Evolutionary conservation across 2,113 vertebrate species (phyloP).

Genomic region (Lipophrys pholis): DNA sequence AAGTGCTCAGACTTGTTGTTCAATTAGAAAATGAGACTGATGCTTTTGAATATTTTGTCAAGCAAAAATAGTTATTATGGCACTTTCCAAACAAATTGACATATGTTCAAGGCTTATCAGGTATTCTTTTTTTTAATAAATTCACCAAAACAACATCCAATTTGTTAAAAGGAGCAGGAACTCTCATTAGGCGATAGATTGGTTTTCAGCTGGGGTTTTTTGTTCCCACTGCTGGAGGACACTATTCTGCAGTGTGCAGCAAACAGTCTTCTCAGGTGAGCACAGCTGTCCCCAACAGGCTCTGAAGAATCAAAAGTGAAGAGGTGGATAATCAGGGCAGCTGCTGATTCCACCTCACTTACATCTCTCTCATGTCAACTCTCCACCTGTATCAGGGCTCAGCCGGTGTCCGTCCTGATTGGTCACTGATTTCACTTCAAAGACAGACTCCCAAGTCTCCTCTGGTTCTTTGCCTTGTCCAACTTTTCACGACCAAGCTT

Average conservation of each 20-base stretch:
- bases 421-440: too few relatives aligned
- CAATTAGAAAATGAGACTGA: slow-evolving; percentile 5
- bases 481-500: too few relatives aligned
- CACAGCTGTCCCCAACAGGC: not conserved
- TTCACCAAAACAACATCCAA: slow-evolving; percentile 2
- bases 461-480: too few relatives aligned
- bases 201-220: not conserved
- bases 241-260: not conserved
- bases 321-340: too few relatives aligned
- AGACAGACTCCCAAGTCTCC: too few relatives aligned
- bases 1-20: not conserved
- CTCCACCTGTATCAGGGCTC: too few relatives aligned
- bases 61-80: not conserved
- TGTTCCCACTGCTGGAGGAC: not conserved
- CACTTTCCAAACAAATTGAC: not conserved
- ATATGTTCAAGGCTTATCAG: not conserved
- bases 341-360: too few relatives aligned
- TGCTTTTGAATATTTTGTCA: not conserved
- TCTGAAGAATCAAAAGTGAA: too few relatives aligned
- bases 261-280: not conserved
- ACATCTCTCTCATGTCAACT: too few relatives aligned
- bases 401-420: too few relatives aligned
- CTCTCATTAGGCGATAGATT: too few relatives aligned
- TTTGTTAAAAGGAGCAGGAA: slow-evolving; percentile 4
- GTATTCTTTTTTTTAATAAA: not conserved